Base-by-base conservation (phyloP, 2,797 vertebrate species). In the Esox lucius region DNA sequence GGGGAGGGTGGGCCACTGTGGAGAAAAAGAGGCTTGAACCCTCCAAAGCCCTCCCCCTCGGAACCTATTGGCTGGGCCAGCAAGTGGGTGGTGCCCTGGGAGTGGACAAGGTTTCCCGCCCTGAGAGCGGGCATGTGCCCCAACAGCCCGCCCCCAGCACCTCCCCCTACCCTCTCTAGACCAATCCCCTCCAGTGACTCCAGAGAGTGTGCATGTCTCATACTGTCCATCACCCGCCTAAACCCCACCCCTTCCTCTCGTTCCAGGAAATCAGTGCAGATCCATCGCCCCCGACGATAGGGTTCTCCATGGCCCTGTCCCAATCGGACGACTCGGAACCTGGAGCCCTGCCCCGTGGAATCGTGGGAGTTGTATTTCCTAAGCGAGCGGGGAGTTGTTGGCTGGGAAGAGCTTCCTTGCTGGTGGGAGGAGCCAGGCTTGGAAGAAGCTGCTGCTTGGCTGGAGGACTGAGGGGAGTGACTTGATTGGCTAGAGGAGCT, bases 301-400 rank as follows among this genome's bases (percentile, higher is more conserved):
- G 94, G 92, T 68, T 95, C 90, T 0, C 93, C 91, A 5, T 87
- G 83, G 3, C 92, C 94, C 0, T 93, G 90, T 11, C 90, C 91
- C 86, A 97, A 86, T 19, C 95, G 90, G 31, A 97, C 95, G 76
- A 96, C 92, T 1, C 95, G 89, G 85, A 97, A 97, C 13, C 96
- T 94, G 3, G 95, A 96, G 26, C 86, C 86, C 28, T 68, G 77
- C 8, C 70, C 73, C 0, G 35, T 7, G 12, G 85, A 62, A 71
- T 92, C 91, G 1, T 88, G 81, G 4, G 88, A 87, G 6, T 61
- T 22, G 24, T 86, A 84, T 33, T 89, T 91, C 71, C 91, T 85
- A 17, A 80, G 77, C 1, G 81, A 81, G 46, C 84, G 86, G 0
- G 92, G 92, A 0, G 91, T 91, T 68, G 86, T 77, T 0, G 93